These are phyloP conservation scores for Puma concolor DNA, from an alignment of 2,113 vertebrate species.

Conservation along the genomic window DNA sequence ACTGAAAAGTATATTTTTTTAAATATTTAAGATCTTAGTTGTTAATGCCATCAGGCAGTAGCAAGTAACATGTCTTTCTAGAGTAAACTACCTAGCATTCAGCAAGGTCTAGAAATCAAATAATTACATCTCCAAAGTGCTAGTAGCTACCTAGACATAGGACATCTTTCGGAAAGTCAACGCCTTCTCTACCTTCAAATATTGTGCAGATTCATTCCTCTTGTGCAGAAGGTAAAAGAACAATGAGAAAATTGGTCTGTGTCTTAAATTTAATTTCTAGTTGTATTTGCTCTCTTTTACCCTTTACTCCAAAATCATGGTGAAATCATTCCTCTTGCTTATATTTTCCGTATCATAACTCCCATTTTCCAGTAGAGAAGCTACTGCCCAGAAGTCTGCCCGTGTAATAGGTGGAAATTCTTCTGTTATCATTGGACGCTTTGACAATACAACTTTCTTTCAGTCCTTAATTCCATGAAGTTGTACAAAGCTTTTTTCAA, in stretches of 20 bases:
- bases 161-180: neutral
- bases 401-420: neutral
- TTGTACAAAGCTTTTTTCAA: conserved; percentile 16
- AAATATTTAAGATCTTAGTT: neutral
- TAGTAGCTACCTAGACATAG: neutral
- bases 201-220: neutral
- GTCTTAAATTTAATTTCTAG: neutral
- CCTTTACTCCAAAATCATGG: neutral
- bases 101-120: neutral
- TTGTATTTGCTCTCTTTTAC: neutral
- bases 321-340: neutral
- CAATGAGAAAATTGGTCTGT: neutral
- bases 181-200: neutral
- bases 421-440: neutral
- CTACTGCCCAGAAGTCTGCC: neutral
- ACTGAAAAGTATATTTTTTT: neutral
- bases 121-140: neutral
- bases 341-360: neutral
- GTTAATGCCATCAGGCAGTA: neutral
- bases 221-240: neutral
- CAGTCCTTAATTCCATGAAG: neutral
- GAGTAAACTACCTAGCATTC: neutral
- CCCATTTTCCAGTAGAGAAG: neutral
- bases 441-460: conserved; percentile 17
- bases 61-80: neutral